These are phyloP conservation scores for Sturnira hondurensis DNA, from an alignment of 2,113 vertebrate species.

Conservation along the genomic window DNA sequence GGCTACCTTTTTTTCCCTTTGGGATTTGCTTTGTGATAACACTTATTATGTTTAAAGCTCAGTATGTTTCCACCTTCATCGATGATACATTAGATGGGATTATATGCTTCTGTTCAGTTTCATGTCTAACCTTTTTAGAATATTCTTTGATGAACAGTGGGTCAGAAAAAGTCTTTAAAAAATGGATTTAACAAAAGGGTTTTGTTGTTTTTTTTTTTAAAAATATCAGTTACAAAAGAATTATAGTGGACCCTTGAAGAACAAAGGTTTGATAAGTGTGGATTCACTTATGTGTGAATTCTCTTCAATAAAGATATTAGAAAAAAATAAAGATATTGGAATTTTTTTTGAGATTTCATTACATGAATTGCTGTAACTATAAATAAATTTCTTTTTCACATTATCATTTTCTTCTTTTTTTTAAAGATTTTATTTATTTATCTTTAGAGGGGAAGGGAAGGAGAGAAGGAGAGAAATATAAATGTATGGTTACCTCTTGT, in stretches of 20 bases:
- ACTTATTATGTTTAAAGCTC: not conserved
- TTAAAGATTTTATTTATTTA: too few species aligned
- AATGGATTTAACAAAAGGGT: not conserved
- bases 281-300: not conserved
- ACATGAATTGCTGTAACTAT: not conserved
- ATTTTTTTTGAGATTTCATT: not conserved
- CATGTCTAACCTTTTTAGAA: not conserved
- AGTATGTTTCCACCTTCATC: not conserved
- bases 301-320: not conserved
- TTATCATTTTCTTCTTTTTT: not conserved
- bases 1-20: not conserved
- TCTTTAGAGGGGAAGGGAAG: too few species aligned
- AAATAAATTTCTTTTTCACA: not conserved
- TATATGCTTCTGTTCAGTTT: constrained; percentile 19
- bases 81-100: not conserved
- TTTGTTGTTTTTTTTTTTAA: too few species aligned
- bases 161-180: constrained; percentile 9
- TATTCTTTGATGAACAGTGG: not conserved
- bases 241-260: not conserved
- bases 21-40: not conserved
- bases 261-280: not conserved
- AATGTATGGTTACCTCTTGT: too few species aligned
- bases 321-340: not conserved
- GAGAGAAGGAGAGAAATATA: too few species aligned
- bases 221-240: not conserved